Evolutionary conservation across 2,113 vertebrate genomes (phyloP).

Genomic region (Cebus imitator): DNA sequence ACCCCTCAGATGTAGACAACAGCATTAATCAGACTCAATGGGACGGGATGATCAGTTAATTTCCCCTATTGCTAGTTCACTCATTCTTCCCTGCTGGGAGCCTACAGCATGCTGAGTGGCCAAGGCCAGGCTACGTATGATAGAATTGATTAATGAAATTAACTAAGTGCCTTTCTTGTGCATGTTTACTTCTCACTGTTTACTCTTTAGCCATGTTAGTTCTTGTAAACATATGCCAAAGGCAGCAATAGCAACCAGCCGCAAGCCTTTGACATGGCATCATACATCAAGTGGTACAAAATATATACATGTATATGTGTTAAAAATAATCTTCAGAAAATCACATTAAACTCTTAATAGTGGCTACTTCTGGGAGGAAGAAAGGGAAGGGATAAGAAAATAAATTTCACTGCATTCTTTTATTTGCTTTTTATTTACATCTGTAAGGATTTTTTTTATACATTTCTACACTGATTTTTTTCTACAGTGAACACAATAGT

Average conservation of each 20-base stretch:
- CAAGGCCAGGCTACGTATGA: neutral
- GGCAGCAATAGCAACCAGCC: neutral
- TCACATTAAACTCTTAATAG: neutral
- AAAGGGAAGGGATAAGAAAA: neutral
- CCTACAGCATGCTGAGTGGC: neutral
- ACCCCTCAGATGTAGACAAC: neutral
- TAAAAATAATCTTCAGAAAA: neutral
- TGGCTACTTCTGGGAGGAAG: neutral
- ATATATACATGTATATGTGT: neutral
- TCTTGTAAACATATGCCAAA: conserved; percentile 52
- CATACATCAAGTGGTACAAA: neutral
- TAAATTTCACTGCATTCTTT: neutral
- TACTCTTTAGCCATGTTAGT: conserved; percentile 32
- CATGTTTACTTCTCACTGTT: conserved; percentile 51
- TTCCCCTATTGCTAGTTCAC: neutral
- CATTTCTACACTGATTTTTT: neutral
- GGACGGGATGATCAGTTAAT: neutral
- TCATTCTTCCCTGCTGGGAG: conserved; percentile 37
- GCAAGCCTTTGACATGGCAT: neutral
- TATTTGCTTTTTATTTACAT: neutral
- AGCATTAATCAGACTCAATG: conserved; percentile 16
- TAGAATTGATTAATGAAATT: conserved; percentile 64
- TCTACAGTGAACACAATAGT: neutral
- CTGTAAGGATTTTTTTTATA: neutral
- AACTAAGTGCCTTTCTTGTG: conserved; percentile 49